Conservation (phyloP, 2,113 vertebrate genomes). For the Perognathus longimembris region DNA sequence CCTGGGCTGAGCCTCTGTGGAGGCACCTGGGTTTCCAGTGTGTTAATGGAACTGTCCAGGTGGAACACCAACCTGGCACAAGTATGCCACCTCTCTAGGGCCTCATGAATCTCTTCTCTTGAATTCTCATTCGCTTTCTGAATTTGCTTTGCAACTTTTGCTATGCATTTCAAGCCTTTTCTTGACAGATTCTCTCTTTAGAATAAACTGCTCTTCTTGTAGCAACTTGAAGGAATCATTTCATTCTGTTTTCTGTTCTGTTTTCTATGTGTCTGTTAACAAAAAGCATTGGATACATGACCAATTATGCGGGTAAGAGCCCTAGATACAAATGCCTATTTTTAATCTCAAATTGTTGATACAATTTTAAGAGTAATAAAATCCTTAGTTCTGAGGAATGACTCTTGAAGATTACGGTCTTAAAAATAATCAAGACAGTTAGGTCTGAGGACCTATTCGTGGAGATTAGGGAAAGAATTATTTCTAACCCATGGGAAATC, state of each 20-base stretch:
- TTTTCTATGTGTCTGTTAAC: neutral
- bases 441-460: neutral
- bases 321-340: neutral
- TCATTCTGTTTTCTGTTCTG: slow-evolving; percentile 21
- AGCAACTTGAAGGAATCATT: neutral
- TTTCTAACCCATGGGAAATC: neutral
- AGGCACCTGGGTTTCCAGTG: neutral
- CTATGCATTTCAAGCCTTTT: neutral
- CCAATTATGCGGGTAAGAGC: neutral
- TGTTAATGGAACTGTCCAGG: slow-evolving; percentile 49
- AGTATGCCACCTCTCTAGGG: neutral
- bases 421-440: neutral
- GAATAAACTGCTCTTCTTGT: neutral
- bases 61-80: slow-evolving; percentile 26
- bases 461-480: neutral
- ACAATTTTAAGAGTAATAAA: neutral
- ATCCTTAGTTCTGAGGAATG: neutral
- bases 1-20: neutral
- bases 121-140: slow-evolving; percentile 14
- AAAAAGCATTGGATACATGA: slow-evolving; percentile 15
- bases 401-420: neutral
- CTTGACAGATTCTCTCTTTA: neutral
- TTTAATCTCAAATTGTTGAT: slow-evolving; percentile 19
- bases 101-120: neutral
- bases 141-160: neutral